These are phyloP conservation scores for Peromyscus aztecus DNA, from an alignment of 2,797 vertebrate species.

Conservation along the genomic window DNA sequence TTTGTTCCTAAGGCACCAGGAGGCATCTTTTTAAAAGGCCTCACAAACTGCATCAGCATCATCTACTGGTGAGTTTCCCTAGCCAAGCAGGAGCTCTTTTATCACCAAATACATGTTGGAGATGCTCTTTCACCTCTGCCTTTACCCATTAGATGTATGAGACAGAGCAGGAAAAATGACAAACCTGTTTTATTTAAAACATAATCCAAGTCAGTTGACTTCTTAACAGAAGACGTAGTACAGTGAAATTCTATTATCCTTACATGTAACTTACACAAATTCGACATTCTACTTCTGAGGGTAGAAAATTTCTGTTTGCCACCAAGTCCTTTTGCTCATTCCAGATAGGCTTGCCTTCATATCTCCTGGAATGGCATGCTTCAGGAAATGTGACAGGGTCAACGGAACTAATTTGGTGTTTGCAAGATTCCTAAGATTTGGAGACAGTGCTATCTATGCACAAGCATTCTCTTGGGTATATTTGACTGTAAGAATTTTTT, in stretches of 20 bases:
- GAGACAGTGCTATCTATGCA: neutral
- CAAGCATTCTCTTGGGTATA: neutral
- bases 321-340: neutral
- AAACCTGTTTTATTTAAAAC: neutral
- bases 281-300: neutral
- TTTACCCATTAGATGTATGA: neutral
- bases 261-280: neutral
- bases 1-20: neutral
- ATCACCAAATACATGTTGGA: neutral
- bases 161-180: neutral
- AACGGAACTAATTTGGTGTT: neutral
- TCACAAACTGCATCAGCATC: neutral
- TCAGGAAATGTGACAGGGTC: neutral
- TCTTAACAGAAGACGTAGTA: conserved; percentile 1
- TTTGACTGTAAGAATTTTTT: neutral
- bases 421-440: neutral
- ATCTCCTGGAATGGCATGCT: neutral
- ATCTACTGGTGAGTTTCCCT: neutral
- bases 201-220: conserved; percentile 1
- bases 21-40: neutral
- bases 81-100: neutral
- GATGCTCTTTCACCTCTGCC: neutral
- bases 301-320: neutral
- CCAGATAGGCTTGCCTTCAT: neutral
- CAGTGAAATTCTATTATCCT: neutral